Evolutionary conservation across 2,113 vertebrate genomes (phyloP), one percentile per base, ranked within the genome.

Genomic region (Paedocypris sp.): DNA sequence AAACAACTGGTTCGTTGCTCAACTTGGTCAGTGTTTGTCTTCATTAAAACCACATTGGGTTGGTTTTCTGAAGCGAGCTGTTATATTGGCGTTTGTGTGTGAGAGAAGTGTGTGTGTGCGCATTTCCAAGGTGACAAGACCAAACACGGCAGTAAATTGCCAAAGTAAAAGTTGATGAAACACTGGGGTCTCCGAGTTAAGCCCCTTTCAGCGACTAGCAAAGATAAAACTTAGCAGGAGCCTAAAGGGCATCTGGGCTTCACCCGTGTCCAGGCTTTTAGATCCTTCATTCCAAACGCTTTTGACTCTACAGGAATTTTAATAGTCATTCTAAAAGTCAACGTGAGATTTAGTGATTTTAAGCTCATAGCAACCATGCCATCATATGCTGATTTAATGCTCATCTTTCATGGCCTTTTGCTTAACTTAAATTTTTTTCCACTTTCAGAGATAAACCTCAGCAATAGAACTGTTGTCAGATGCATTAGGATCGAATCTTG

Each of bases 141-240:
- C 67, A 45, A 41, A 64, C 60, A 68, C 60, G 51, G 73, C 58
- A 47, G 25, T 31, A 65, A 63, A 65, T 79, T 77, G 69, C 76
- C n/a, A n/a, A 78, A 80, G 71, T 47, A 26, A 69, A 69, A 72
- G 66, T 69, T 75, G 53, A 79, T 79, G 52, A 80, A 73, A 75
- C 70, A 52, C 61, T 60, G 67, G 66, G 64, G 58, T 76, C 70
- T 71, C 56, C 66, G 19, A 33, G 35, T 12, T 81, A 79, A 80
- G 76, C 77, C 73, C 68, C 75, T 79, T 77, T 79, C 49, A 64
- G 15, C 31, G 68, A 42, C 63, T 33, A 47, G 36, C 47, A 20
- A 49, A 52, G 60, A 70, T 66, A 66, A 69, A 73, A 48, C 62
- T n/a, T 16, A 12, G 42, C 31, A 18, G 26, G 38, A 70, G 68